Base-by-base conservation (phyloP, 2,797 vertebrate genomes). In the Acrossocheilus fasciatus region DNA sequence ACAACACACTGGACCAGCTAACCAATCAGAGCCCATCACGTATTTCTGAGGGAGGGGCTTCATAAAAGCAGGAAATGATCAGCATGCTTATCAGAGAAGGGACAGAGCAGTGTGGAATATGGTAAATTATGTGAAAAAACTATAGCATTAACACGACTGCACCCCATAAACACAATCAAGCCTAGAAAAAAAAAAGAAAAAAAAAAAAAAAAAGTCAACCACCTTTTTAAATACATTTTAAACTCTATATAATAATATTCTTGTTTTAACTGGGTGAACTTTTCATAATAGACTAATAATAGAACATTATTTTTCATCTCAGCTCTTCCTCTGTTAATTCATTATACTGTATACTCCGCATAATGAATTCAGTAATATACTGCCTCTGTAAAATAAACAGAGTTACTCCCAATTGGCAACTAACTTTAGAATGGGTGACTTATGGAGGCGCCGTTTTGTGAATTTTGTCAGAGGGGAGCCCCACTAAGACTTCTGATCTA, bases 401-500 rank as follows among this genome's bases (percentile, higher is more conserved):
- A 75, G 17, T 76, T 36, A 36, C 9, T 54, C 74, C 47, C 17
- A 76, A 3, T 36, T 52, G 47, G 15, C n/a, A 4, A 20, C 47
- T 36, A 54, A 54, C 30, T 76, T 36, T 36, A 34, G 73, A 52
- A 34, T 9, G 1, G 11, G 17, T 9, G 26, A 75, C 47, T 36
- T 76, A 17, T 34, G 47, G 17, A 54, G 47, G 74, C 2, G 2
- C 74, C 5, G 30, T 76, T 76, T 76, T 76, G 47, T 52, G 3
- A 36, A 76, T 54, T 54, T 54, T 76, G 73, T 76, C 47, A 76
- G 73, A 75, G 17, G 73, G 73, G 47, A 76, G 17, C 18, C 9
- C 2, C 17, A 76, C 10, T 76, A 52, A 72, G 17, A 43, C 50
- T 36, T 66, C 78, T 81, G 43, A 81, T 81, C 78, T 68, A 81